A percentile compares a stretch with the other conserved stretches of the same genome.
These are phyloP conservation scores for Drosophila littoralis DNA, from an alignment of 1,140 invertebrate species.

Conservation along the genomic window DNA sequence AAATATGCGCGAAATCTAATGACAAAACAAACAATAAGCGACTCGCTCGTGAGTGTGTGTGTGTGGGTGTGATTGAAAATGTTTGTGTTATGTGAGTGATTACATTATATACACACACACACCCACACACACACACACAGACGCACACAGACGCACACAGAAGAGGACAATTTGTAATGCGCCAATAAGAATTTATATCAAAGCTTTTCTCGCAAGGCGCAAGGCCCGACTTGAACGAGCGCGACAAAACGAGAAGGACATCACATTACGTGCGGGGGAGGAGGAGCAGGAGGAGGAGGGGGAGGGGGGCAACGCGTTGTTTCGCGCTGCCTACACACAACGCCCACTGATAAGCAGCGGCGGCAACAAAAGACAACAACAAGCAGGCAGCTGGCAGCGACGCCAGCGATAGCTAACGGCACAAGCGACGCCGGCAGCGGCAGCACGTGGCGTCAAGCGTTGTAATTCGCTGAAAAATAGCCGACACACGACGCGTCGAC, in stretches of 20 bases:
- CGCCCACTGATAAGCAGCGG: conserved; percentile 56
- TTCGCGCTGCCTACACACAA: conserved; percentile 21
- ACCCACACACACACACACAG: conserved; percentile 16
- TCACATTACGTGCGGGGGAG: conserved; percentile 30
- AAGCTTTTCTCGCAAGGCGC: conserved; percentile 59
- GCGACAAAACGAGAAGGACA: conserved; percentile 38
- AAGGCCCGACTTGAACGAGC: conserved; percentile 33
- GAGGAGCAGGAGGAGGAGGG: neutral
- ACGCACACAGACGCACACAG: conserved; percentile 10
- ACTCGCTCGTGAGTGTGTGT: neutral
- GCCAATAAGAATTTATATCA: conserved; percentile 83
- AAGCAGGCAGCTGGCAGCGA: conserved; percentile 14
- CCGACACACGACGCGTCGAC: conserved; percentile 55
- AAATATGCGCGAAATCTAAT: conserved; percentile 70
- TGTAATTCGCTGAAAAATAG: conserved; percentile 70
- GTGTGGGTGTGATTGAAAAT: conserved; percentile 24
- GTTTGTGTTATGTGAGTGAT: conserved; percentile 61
- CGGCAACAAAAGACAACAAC: conserved; percentile 2
- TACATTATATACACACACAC: conserved; percentile 63
- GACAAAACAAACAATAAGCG: conserved; percentile 68
- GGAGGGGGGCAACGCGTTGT: conserved; percentile 8
- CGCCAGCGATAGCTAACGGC: conserved; percentile 47
- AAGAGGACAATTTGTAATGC: conserved; percentile 81
- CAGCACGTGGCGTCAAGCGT: conserved; percentile 65
- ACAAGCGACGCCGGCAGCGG: conserved; percentile 13